A percentile compares a stretch with the other conserved stretches of the same genome.
Conservation (phyloP, 1,140 invertebrate species). For the Drosophila bipectinata region DNA sequence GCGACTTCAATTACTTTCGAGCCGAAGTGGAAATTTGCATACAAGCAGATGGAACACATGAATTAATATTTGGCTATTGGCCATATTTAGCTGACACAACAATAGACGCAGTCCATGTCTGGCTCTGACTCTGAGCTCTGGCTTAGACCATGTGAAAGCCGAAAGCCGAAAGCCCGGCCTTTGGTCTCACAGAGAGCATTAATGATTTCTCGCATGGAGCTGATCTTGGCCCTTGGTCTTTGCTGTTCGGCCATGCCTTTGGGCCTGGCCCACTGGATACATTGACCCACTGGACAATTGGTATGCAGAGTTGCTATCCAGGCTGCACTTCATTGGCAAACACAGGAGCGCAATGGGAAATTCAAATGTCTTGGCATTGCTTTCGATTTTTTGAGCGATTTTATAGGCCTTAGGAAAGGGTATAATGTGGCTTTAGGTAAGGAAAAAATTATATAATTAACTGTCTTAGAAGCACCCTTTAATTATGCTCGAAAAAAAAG, state of each 20-base stretch:
- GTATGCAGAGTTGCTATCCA: slow-evolving; percentile 59
- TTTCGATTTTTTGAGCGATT: slow-evolving; percentile 38
- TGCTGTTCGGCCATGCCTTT: slow-evolving; percentile 27
- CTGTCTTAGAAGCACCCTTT: too few species aligned
- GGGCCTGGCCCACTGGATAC: slow-evolving; percentile 44
- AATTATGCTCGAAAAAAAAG: too few species aligned
- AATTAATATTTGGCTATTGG: slow-evolving; percentile 82
- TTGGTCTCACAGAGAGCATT: slow-evolving; percentile 30
- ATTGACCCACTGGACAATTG: slow-evolving; percentile 77
- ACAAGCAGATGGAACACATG: slow-evolving; percentile 63
- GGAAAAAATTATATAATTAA: too few species aligned
- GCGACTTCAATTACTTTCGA: slow-evolving; percentile 67
- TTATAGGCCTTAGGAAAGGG: background rate
- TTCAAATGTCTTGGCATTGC: slow-evolving; percentile 35
- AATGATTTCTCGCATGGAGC: slow-evolving; percentile 41
- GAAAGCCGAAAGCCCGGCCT: slow-evolving; percentile 9
- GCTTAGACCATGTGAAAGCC: slow-evolving; percentile 42
- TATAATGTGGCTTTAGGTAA: background rate
- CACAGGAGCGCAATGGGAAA: slow-evolving; percentile 29
- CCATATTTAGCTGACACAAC: slow-evolving; percentile 80
- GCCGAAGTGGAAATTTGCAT: slow-evolving; percentile 66
- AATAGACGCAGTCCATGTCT: slow-evolving; percentile 60
- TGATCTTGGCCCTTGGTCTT: slow-evolving; percentile 35
- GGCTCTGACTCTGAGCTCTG: slow-evolving; percentile 14
- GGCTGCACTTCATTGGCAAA: slow-evolving; percentile 46